Evolutionary conservation across 2,113 vertebrate species (phyloP).

Genomic region (Siphamia tubifer): DNA sequence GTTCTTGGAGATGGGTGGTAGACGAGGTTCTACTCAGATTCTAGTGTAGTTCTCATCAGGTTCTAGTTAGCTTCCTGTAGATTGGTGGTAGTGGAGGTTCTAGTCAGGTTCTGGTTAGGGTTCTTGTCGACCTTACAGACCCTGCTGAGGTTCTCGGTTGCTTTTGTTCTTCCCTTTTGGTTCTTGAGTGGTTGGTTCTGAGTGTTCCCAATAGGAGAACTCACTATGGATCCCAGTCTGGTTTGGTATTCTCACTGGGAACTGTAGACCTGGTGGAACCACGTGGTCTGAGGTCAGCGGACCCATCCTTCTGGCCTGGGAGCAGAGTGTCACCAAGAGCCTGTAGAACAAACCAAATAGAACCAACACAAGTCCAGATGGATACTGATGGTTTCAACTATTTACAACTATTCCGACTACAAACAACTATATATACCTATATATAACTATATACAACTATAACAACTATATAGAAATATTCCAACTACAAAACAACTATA

Average conservation of each 20-base stretch:
- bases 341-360: constrained; percentile 17
- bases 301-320: not conserved
- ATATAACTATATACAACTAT: too few relatives aligned
- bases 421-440: too few relatives aligned
- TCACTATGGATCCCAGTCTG: constrained; percentile 22
- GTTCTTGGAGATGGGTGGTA: not conserved
- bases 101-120: not conserved
- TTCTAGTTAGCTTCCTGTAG: too few relatives aligned
- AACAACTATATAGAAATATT: too few relatives aligned
- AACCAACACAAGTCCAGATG: not conserved
- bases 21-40: too few relatives aligned
- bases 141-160: not conserved
- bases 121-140: not conserved
- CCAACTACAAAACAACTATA: too few relatives aligned
- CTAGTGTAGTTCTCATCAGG: not conserved
- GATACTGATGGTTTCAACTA: not conserved
- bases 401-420: too few relatives aligned
- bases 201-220: fast-evolving
- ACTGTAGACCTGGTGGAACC: not conserved
- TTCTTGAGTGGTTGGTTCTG: not conserved
- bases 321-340: constrained; percentile 13
- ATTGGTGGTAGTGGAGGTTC: not conserved
- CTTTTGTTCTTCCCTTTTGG: not conserved
- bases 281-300: not conserved
- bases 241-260: not conserved